A percentile compares a stretch with the other conserved stretches of the same genome.
phyloP scores from a whole-genome alignment of 1,140 invertebrate genomes.

The Caerostris extrusa region DNA sequence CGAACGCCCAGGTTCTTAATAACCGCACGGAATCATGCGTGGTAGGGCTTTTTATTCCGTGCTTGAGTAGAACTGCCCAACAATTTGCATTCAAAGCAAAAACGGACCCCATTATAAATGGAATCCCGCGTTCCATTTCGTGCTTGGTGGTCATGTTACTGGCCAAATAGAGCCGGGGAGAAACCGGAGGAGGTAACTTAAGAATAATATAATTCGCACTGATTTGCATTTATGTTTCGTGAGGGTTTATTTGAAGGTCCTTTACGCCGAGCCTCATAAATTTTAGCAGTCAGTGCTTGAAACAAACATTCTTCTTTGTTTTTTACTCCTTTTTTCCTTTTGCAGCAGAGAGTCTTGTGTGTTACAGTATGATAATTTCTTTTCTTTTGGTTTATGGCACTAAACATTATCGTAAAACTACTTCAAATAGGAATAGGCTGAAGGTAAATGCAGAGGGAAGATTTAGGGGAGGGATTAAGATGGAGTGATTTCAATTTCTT shows the following conservation, averaged over 20 bases:
- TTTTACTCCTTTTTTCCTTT: background rate
- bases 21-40: constrained; percentile 30
- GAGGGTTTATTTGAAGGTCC: constrained; percentile 30
- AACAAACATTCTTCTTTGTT: constrained; percentile 16
- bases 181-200: constrained; percentile 2
- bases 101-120: constrained; percentile 27
- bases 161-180: background rate
- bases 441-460: background rate
- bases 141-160: constrained; percentile 48
- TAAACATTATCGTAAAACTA: constrained; percentile 40
- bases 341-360: background rate
- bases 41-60: constrained; percentile 33
- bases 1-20: constrained; percentile 38
- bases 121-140: constrained; percentile 1
- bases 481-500: background rate
- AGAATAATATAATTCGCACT: constrained; percentile 42
- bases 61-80: constrained; percentile 4
- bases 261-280: constrained; percentile 14
- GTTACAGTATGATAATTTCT: constrained; percentile 37
- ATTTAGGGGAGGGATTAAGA: background rate
- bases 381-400: background rate
- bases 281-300: constrained; percentile 37
- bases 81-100: constrained; percentile 61
- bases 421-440: constrained; percentile 9
- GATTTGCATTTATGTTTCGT: constrained; percentile 53